These are phyloP conservation scores for Apomyelois bistriatella DNA, from an alignment of 2,888 invertebrate species.

Conservation along the genomic window DNA sequence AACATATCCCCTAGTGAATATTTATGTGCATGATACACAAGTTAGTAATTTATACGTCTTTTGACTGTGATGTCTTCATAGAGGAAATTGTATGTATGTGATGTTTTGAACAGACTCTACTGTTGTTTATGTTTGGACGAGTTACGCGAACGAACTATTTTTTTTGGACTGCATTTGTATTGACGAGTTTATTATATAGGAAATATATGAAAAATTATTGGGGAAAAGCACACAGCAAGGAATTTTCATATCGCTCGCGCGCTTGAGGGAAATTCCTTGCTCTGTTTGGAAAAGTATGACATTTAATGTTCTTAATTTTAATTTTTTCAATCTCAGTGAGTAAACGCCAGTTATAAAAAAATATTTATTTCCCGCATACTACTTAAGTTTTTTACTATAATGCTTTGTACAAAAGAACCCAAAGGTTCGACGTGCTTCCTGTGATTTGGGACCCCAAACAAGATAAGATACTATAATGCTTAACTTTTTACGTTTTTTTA, in stretches of 20 bases:
- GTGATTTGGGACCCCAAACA: too few relatives aligned
- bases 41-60: slow-evolving; percentile 46
- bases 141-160: slow-evolving; percentile 32
- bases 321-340: not conserved
- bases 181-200: slow-evolving; percentile 23
- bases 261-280: too few relatives aligned
- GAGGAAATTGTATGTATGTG: slow-evolving; percentile 68
- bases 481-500: too few relatives aligned
- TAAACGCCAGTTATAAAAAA: not conserved
- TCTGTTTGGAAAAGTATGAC: too few relatives aligned
- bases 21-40: slow-evolving; percentile 3
- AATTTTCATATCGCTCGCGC: too few relatives aligned
- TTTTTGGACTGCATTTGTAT: slow-evolving; percentile 64
- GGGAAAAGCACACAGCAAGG: too few relatives aligned
- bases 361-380: not conserved
- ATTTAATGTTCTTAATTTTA: not conserved
- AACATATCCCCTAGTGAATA: slow-evolving; percentile 5
- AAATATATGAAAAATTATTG: not conserved
- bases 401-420: too few relatives aligned
- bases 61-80: slow-evolving; percentile 79
- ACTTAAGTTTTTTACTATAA: not conserved
- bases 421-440: too few relatives aligned
- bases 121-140: slow-evolving; percentile 64
- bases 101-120: slow-evolving; percentile 52
- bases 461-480: too few relatives aligned